phyloP scores from a whole-genome alignment of 2,797 vertebrate species.

The Myripristis jacobus region DNA sequence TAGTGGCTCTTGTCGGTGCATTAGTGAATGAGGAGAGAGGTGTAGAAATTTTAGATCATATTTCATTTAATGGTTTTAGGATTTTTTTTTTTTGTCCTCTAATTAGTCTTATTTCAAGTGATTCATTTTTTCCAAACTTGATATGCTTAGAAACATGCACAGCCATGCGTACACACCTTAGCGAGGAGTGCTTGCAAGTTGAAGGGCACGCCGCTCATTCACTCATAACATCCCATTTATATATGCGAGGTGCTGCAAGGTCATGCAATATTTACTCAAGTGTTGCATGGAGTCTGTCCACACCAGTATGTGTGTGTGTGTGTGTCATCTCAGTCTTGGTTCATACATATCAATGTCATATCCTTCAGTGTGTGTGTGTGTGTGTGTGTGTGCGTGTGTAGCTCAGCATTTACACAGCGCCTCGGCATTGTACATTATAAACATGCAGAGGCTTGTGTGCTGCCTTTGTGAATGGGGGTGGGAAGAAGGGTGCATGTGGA shows the following conservation, averaged over 20 bases:
- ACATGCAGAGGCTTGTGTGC: conserved; percentile 13
- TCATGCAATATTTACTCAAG: conserved; percentile 56
- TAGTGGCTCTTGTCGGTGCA: conserved; percentile 30
- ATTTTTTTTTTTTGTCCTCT: conserved; percentile 22
- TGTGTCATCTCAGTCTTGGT: conserved; percentile 20
- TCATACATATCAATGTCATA: conserved; percentile 43
- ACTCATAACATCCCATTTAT: conserved; percentile 30
- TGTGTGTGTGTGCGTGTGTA: conserved; percentile 19
- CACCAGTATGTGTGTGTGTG: conserved; percentile 14
- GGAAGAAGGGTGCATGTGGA: conserved; percentile 20
- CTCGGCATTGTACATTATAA: conserved; percentile 10
- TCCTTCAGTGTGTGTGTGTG: conserved; percentile 15
- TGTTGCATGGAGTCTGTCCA: not conserved
- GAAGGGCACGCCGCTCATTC: conserved; percentile 1
- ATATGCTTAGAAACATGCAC: conserved; percentile 5
- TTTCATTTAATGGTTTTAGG: not conserved
- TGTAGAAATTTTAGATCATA: conserved; percentile 23
- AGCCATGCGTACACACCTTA: not conserved
- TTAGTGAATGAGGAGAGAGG: conserved; percentile 53
- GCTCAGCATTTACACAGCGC: not conserved
- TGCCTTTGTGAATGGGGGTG: conserved; percentile 18
- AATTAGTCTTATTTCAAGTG: conserved; percentile 24
- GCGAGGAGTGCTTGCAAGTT: not conserved
- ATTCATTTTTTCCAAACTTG: conserved; percentile 23
- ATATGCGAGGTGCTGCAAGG: conserved; percentile 53